These are phyloP conservation scores for Corbicula japonica DNA, from an alignment of 2,888 invertebrate species.

Conservation along the genomic window DNA sequence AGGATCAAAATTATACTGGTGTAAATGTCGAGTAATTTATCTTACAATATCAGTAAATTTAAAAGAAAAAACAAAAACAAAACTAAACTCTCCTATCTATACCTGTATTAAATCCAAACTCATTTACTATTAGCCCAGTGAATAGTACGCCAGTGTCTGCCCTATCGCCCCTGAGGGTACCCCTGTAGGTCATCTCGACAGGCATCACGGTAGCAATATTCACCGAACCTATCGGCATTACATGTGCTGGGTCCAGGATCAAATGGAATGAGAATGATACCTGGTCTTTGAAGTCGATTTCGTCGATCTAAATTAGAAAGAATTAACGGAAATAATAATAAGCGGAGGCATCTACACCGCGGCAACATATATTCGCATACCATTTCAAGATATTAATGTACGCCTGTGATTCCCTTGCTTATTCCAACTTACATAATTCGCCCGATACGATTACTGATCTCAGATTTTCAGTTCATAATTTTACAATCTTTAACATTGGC, in stretches of 20 bases:
- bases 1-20: too few species aligned
- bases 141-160: slow-evolving; percentile 33
- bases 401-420: too few species aligned
- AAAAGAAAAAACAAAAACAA: neutral
- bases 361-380: too few species aligned
- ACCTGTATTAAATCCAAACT: slow-evolving; percentile 52
- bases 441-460: too few species aligned
- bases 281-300: slow-evolving; percentile 53
- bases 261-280: slow-evolving; percentile 44
- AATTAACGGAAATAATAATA: neutral
- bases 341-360: neutral
- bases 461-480: too few species aligned
- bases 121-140: slow-evolving; percentile 30
- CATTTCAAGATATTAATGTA: too few species aligned
- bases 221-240: slow-evolving; percentile 33
- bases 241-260: slow-evolving; percentile 39
- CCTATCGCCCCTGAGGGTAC: slow-evolving; percentile 40
- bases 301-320: slow-evolving; percentile 36
- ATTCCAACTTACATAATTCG: too few species aligned
- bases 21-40: too few species aligned
- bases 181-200: slow-evolving; percentile 53
- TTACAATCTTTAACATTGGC: too few species aligned
- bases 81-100: too few species aligned
- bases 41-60: too few species aligned
- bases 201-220: slow-evolving; percentile 51